A percentile compares a stretch with the other conserved stretches of the same genome.
Conservation (phyloP, 2,113 vertebrate genomes). For the Oreochromis aureus region DNA sequence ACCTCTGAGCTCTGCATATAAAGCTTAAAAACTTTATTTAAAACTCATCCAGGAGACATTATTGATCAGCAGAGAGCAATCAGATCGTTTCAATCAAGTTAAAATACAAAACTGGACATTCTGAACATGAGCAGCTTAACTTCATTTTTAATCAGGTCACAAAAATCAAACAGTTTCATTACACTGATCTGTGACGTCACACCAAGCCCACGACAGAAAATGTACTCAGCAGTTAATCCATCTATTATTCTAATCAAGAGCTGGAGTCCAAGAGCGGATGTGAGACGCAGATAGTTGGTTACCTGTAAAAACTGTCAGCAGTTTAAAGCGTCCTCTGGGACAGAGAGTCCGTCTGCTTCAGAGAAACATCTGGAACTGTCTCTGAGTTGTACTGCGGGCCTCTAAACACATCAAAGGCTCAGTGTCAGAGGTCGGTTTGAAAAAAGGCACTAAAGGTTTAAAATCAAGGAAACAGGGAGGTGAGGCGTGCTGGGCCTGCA, state of each 20-base stretch:
- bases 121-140: not conserved
- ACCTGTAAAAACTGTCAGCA: not conserved
- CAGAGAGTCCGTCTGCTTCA: not conserved
- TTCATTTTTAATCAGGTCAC: not conserved
- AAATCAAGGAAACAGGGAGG: not conserved
- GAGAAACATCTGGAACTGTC: not conserved
- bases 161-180: not conserved
- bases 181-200: not conserved
- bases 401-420: not conserved
- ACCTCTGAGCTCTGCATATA: no score
- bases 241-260: not conserved
- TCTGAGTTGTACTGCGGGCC: not conserved
- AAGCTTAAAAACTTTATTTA: no score
- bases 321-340: not conserved
- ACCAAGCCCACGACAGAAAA: not conserved
- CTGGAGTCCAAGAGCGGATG: not conserved
- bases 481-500: not conserved
- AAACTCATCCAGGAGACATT: no score
- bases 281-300: fast-evolving
- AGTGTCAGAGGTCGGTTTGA: not conserved
- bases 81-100: not conserved
- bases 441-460: not conserved
- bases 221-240: not conserved
- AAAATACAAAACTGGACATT: not conserved
- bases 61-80: no score